Evolutionary conservation across 2,888 invertebrate genomes (phyloP).

Genomic region (Chymomyza amoena): DNA sequence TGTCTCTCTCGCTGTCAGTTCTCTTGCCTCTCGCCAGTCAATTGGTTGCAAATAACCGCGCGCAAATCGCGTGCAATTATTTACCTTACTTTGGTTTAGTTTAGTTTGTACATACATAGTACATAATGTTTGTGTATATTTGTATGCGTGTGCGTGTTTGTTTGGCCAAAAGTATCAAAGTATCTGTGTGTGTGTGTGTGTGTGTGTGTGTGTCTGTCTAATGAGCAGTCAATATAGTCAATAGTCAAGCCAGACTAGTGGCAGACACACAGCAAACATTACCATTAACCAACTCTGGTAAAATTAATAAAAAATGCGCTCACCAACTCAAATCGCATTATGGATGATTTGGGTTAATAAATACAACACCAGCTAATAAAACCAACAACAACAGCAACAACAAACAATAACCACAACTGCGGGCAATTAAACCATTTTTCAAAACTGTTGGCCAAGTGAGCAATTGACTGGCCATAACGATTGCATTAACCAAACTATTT

Average conservation of each 20-base stretch:
- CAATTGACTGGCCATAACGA: constrained; percentile 31
- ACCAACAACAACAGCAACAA: constrained; percentile 10
- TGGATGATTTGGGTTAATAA: constrained; percentile 63
- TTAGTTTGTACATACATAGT: constrained; percentile 32
- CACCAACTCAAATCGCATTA: constrained; percentile 33
- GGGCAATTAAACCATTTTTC: constrained; percentile 56
- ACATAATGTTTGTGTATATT: constrained; percentile 2
- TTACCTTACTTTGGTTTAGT: constrained; percentile 52
- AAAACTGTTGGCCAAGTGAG: constrained; percentile 53
- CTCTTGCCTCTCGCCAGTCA: constrained; percentile 7
- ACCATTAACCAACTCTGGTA: constrained; percentile 34
- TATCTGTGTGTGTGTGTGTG: constrained; percentile 3
- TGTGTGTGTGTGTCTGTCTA: constrained; percentile 35
- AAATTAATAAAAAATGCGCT: constrained; percentile 57
- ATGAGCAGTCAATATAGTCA: constrained; percentile 59
- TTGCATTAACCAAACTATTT: constrained; percentile 12
- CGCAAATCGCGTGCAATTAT: constrained; percentile 73
- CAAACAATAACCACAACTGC: constrained; percentile 30
- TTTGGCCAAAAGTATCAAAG: neutral
- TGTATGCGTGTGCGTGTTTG: neutral
- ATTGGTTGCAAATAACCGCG: constrained; percentile 50
- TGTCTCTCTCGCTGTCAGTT: constrained; percentile 15
- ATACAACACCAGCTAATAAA: constrained; percentile 22
- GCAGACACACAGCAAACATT: constrained; percentile 49
- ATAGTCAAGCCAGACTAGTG: constrained; percentile 31